Percentiles rank a stretch among this genome's conserved stretches.
Evolutionary conservation across 2,113 vertebrate species (phyloP).

Genomic region (Promerops cafer): DNA sequence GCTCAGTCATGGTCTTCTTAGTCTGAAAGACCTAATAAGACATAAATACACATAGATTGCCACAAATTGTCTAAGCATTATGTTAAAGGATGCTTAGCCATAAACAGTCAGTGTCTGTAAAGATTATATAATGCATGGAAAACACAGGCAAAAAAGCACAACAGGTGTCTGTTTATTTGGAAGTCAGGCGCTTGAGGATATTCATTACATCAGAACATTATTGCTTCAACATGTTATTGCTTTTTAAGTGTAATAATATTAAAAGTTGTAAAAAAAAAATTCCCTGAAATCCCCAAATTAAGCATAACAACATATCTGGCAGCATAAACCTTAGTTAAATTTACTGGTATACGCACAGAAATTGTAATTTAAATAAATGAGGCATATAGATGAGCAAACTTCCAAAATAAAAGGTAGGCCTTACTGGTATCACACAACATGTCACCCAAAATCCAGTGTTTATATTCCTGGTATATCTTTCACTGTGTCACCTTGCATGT

Average conservation of each 20-base stretch:
- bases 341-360: not conserved
- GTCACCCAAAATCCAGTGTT: not conserved
- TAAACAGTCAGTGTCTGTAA: not conserved
- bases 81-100: not conserved
- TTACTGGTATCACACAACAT: not conserved
- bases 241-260: not conserved
- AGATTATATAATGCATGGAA: not conserved
- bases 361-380: not conserved
- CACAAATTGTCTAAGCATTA: not conserved
- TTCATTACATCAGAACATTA: not conserved
- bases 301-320: not conserved
- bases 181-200: not conserved
- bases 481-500: not conserved
- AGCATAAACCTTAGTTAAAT: not conserved
- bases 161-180: not conserved
- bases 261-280: not conserved
- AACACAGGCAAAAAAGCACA: accelerated
- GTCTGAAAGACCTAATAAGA: not conserved
- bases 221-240: not conserved
- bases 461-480: not conserved
- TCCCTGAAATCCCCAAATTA: not conserved
- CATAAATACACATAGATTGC: not conserved
- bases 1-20: not conserved
- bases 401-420: not conserved
- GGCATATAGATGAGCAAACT: not conserved